phyloP scores from a whole-genome alignment of 2,888 invertebrate genomes.

The Eupithecia pulchellata region DNA sequence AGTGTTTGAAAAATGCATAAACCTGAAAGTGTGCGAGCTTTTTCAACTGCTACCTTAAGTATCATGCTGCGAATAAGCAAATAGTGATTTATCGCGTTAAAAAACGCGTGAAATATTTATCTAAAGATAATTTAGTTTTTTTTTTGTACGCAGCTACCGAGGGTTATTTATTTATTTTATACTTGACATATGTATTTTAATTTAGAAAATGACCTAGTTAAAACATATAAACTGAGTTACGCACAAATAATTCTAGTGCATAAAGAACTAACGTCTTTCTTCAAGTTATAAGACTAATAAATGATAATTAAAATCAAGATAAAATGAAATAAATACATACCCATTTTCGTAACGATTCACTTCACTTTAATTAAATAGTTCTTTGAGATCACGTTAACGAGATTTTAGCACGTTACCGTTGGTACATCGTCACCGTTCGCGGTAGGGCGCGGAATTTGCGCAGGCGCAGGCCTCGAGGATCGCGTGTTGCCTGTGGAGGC shows the following conservation, averaged over 20 bases:
- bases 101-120: neutral
- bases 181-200: neutral
- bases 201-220: neutral
- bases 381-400: slow-evolving; percentile 73
- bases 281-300: neutral
- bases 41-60: neutral
- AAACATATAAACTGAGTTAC: neutral
- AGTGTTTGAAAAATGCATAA: neutral
- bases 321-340: slow-evolving; percentile 57
- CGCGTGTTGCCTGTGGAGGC: slow-evolving; percentile 80
- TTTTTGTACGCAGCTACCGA: neutral
- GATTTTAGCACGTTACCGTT: slow-evolving; percentile 67
- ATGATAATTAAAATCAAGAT: slow-evolving; percentile 7
- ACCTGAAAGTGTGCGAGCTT: neutral
- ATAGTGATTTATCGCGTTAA: neutral
- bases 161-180: neutral
- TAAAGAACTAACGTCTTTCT: neutral
- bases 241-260: neutral
- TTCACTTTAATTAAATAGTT: slow-evolving; percentile 71
- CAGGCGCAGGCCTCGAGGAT: slow-evolving; percentile 62
- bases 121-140: neutral
- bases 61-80: neutral
- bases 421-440: slow-evolving; percentile 75
- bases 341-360: slow-evolving; percentile 74
- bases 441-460: slow-evolving; percentile 60